Evolutionary conservation across 2,797 vertebrate species (phyloP), one percentile per base, ranked within the genome.

Genomic region (Adelosebastes latens): DNA sequence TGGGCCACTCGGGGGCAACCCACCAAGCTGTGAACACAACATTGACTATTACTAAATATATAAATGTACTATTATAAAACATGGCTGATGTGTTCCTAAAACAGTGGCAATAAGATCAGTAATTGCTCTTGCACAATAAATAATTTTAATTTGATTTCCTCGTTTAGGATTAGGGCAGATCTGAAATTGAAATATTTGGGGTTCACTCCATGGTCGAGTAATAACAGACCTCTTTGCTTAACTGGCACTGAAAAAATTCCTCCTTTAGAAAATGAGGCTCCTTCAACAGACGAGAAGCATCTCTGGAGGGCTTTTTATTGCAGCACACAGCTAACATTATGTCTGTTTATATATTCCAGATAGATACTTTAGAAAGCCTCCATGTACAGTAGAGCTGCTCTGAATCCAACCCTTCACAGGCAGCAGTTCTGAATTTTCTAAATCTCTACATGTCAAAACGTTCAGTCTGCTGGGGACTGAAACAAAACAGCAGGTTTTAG

Each of bases 261-360:
- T 27, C 11, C 46, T 49, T 49, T 20, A 72, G 20, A 20, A 53
- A 53, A 72, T 27, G 27, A 86, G 39, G 65, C 42, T 46, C 29
- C 62, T 42, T 72, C 13, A 68, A 4, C 42, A 67, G 14, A 53
- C 11, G 42, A 13, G 10, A 13, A 58, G 16, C 29, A 31, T 78
- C 58, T 63, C 60, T 18, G 9, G 29, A 60, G 52, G 36, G 14
- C n/a, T 68, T 71, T 68, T 68, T 32, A 64, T 34, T 72, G 49
- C 31, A 36, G 8, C 62, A 49, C 24, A 25, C 39, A 64, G 34
- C 27, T 25, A 61, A 53, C 60, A 84, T 67, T 71, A 77, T 36
- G 20, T 5, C 29, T 83, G 77, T 76, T 82, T 83, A 81, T 66
- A 49, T 65, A 59, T 73, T 71, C 53, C 53, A 75, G 53, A 76